Percentiles rank a stretch among this genome's conserved stretches.
These are phyloP conservation scores for Centropristis striata DNA, from an alignment of 2,113 vertebrate species.

Conservation along the genomic window DNA sequence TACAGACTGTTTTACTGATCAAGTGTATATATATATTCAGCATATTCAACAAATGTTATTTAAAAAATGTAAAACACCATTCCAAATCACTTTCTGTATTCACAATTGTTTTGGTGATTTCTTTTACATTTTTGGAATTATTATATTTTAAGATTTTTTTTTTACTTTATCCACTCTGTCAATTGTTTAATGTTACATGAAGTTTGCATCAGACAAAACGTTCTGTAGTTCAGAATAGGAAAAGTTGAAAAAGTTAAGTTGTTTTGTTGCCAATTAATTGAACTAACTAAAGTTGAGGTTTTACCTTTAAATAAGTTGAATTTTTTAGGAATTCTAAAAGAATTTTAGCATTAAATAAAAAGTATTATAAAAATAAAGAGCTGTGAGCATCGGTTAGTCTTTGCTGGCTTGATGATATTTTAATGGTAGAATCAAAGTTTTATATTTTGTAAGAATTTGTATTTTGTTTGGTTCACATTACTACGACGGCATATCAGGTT, in stretches of 20 bases:
- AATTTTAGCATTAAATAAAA: neutral
- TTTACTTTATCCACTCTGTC: constrained; percentile 15
- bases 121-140: constrained; percentile 32
- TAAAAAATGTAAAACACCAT: constrained; percentile 55
- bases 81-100: constrained; percentile 38
- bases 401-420: constrained; percentile 24
- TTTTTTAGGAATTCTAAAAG: constrained; percentile 11
- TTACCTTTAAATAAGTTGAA: constrained; percentile 25
- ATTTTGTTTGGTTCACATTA: constrained; percentile 29
- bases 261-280: constrained; percentile 6
- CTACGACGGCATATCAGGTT: no score
- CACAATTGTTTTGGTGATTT: constrained; percentile 40
- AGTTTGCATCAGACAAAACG: constrained; percentile 18
- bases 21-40: constrained; percentile 62
- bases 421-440: constrained; percentile 20
- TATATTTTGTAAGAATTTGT: constrained; percentile 39
- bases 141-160: constrained; percentile 44
- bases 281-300: constrained; percentile 22
- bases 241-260: neutral
- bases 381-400: constrained; percentile 19
- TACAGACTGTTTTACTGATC: constrained; percentile 24
- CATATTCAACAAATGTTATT: constrained; percentile 68
- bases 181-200: neutral
- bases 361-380: neutral
- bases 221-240: constrained; percentile 4